Conservation (phyloP, 1,140 invertebrate genomes). For the Drosophila nigrodunni region DNA sequence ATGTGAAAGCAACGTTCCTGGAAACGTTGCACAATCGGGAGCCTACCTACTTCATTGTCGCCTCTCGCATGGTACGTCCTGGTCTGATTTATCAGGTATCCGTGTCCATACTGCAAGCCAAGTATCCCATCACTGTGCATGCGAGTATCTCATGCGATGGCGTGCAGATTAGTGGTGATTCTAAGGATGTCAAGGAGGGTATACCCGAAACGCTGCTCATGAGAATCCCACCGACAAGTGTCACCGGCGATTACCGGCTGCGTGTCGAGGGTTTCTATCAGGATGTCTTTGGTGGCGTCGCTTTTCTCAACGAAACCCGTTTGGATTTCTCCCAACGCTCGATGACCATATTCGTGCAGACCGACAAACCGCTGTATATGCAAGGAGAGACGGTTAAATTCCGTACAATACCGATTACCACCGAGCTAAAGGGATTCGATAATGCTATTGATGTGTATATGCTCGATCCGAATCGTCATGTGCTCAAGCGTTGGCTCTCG, state of each 20-base stretch:
- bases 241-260: slow-evolving; percentile 92
- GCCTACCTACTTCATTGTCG: slow-evolving; percentile 93
- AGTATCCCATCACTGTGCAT: slow-evolving; percentile 90
- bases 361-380: slow-evolving; percentile 97
- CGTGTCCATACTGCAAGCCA: slow-evolving; percentile 90
- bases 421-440: slow-evolving; percentile 93
- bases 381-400: slow-evolving; percentile 95
- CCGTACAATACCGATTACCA: slow-evolving; percentile 95
- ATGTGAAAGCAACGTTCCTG: slow-evolving; percentile 69
- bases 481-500: slow-evolving; percentile 96
- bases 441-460: slow-evolving; percentile 96
- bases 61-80: slow-evolving; percentile 93
- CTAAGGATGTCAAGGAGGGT: slow-evolving; percentile 90
- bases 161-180: slow-evolving; percentile 92
- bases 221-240: slow-evolving; percentile 92
- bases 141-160: slow-evolving; percentile 94
- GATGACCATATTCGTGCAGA: slow-evolving; percentile 97
- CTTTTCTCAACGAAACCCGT: slow-evolving; percentile 93
- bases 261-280: slow-evolving; percentile 95
- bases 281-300: slow-evolving; percentile 92
- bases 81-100: slow-evolving; percentile 93
- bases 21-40: slow-evolving; percentile 72
- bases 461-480: slow-evolving; percentile 93
- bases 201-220: slow-evolving; percentile 93
- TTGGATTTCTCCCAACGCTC: slow-evolving; percentile 93